Base-by-base conservation (phyloP, 2,113 vertebrate species). In the Mesitornis unicolor region DNA sequence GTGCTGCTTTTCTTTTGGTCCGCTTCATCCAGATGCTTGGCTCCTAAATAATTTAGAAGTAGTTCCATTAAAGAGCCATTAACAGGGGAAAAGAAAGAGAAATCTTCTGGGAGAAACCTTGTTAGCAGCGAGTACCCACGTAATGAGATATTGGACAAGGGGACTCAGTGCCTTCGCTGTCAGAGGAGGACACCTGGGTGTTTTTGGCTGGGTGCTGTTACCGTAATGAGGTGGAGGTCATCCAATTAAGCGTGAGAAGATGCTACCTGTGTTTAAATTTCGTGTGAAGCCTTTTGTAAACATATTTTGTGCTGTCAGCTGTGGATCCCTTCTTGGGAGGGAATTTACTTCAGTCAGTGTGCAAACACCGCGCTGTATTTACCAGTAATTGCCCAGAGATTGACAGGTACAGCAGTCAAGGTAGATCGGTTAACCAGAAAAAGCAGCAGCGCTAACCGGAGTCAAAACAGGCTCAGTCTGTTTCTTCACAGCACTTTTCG, bases 21-120 rank as follows among this genome's bases (percentile, higher is more conserved):
- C 65, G 0, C 86, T 85, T 67, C 82, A 65, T 87, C 83, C 89
- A 91, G 94, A 76, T 94, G 94, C 89, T 91, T 80, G 51, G 24
- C 93, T 76, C 40, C 83, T 96, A 38, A 95, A 97, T 96, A 93
- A 96, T 97, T 89, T 11, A 97, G 84, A 12, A 84, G 88, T 38
- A 60, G 48, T 68, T 90, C 84, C 93, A 73, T 89, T 95, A 94
- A 91, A 87, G 89, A 94, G 60, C 89, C 95, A 93, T 95, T 92
- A 96, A 63, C 80, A 74, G 73, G 74, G 74, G 9, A 38, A 40
- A 86, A 86, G 82, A n/a, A 91, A 61, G 76, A 63, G 60, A 50
- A 80, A 53, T 60, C 89, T 90, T 78, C 42, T 33, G 75, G 78
- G 91, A 91, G 50, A 77, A 93, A 16, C 47, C 93, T 90, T 20